A percentile compares a stretch with the other conserved stretches of the same genome.
These are phyloP conservation scores for Myotis davidii DNA, from an alignment of 2,113 vertebrate species.

Conservation along the genomic window DNA sequence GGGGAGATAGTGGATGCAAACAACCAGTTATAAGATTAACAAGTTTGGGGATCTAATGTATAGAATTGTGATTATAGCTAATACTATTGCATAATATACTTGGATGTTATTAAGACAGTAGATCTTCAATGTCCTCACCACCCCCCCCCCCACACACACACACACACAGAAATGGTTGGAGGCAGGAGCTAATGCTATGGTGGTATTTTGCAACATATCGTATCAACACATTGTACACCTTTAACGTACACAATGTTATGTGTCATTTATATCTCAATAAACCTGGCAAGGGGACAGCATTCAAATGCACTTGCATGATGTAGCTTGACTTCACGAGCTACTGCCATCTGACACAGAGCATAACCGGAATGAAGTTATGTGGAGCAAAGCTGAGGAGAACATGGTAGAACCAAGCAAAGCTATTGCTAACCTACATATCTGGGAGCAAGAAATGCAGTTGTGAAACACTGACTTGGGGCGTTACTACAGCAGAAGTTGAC, in stretches of 20 bases:
- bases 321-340: background rate
- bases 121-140: background rate
- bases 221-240: background rate
- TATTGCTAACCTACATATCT: background rate
- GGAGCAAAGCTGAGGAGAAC: background rate
- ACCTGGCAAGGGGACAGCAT: background rate
- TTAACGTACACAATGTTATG: background rate
- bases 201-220: background rate
- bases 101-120: background rate
- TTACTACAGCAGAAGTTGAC: background rate
- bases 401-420: background rate
- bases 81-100: background rate
- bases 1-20: background rate
- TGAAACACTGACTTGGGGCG: background rate
- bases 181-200: background rate
- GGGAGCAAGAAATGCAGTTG: background rate
- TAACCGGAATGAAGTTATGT: background rate
- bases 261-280: background rate
- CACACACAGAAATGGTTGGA: background rate
- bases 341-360: background rate
- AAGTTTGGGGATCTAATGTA: background rate
- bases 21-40: background rate
- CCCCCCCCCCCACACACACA: background rate
- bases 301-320: background rate
- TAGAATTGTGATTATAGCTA: background rate